Base-by-base conservation (phyloP, 92 coral and sea anemone genomes). In the Meandrina meandrites region DNA sequence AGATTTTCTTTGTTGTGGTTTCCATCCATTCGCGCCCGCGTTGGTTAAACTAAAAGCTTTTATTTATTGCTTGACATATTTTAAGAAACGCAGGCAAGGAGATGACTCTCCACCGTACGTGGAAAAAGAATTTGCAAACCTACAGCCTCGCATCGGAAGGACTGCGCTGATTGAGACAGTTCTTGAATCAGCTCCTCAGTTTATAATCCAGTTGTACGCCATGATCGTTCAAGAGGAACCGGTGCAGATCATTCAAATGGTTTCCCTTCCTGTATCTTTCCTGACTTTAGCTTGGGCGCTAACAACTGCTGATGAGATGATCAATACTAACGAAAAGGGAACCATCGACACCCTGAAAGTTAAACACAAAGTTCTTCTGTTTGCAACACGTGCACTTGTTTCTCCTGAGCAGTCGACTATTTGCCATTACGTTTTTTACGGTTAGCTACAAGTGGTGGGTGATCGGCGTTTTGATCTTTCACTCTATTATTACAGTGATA, bases 131-230 rank as follows among this genome's bases (percentile, higher is more conserved):
- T n/a, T n/a, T n/a, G 51, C 3, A 14, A 36, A 14, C 53, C 53
- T 1, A 9, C 1, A 48, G 84, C 89, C n/a, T n/a, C n/a, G n/a
- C n/a, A n/a, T n/a, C n/a, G n/a, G n/a, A n/a, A n/a, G n/a, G n/a
- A n/a, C n/a, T 28, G 56, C 31, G 30, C 17, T 69, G 54, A 47
- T 68, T 47, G 91, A 91, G 37, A 84, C 87, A 77, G 82, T 86
- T 17, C 51, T 84, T 36, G 91, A 91, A 54, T 53, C 87, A 27
- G 94, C 87, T 0, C 93, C 93, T 24, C 90, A 90, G 76, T 76
- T 90, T 81, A 82, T 90, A 48, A 69, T 90, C 24, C 93, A 90
- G 84, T 75, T 90, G 48, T 87, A 86, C 85, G 93, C 92, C 66
- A 80, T 88, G 7, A 86, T 51, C 76, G 78, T 86, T 21, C 90